Conservation (phyloP, 2,797 vertebrate species). For the Pyrocephalus nanus region DNA sequence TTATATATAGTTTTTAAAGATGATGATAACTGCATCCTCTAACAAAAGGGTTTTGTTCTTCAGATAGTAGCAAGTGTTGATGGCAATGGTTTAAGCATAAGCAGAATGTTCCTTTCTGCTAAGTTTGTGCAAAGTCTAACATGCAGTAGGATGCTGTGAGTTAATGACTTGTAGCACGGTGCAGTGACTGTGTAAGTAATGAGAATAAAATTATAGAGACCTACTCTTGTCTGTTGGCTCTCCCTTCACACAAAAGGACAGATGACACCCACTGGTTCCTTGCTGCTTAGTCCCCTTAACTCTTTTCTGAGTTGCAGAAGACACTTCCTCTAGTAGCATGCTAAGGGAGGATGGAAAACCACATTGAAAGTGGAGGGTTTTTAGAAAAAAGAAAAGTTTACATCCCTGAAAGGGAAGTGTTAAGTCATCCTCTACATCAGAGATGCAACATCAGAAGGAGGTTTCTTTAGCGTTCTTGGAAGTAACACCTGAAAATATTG, state of each 20-base stretch:
- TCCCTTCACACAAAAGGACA: background rate
- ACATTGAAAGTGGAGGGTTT: background rate
- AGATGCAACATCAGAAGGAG: background rate
- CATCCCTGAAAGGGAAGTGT: background rate
- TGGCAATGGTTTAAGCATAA: background rate
- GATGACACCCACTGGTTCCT: background rate
- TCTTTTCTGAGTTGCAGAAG: background rate
- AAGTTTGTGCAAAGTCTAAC: conserved; percentile 7
- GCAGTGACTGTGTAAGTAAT: conserved; percentile 22
- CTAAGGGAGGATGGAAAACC: background rate
- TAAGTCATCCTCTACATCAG: background rate
- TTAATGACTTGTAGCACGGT: background rate
- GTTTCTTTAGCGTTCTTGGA: background rate
- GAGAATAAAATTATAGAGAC: conserved; percentile 31
- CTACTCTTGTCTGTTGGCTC: background rate
- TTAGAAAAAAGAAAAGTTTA: background rate
- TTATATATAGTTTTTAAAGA: background rate
- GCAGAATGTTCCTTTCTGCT: conserved; percentile 22
- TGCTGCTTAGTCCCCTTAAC: background rate
- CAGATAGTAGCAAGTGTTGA: background rate
- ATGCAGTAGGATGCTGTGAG: conserved; percentile 12
- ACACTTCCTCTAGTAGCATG: background rate
- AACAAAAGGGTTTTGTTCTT: background rate
- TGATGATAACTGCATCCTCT: background rate
- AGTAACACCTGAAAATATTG: background rate